These are phyloP conservation scores for Scolopax bukidnonensis DNA, from an alignment of 2,797 vertebrate species.

Conservation along the genomic window DNA sequence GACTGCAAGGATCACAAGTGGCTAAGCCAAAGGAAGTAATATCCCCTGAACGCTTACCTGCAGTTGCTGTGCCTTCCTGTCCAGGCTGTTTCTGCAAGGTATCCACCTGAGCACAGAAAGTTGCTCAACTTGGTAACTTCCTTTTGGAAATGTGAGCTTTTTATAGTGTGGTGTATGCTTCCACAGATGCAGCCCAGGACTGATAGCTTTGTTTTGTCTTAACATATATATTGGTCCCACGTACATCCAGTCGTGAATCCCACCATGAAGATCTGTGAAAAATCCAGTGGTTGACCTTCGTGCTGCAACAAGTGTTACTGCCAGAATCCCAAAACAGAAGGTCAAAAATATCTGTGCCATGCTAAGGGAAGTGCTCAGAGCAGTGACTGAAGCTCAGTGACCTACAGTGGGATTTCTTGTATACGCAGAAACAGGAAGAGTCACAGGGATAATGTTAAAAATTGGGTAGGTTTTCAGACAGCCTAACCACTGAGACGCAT, in stretches of 20 bases:
- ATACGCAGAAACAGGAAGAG: not conserved
- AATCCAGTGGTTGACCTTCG: not conserved
- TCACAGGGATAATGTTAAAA: not conserved
- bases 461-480: not conserved
- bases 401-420: not conserved
- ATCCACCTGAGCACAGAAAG: not conserved
- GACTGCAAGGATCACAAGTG: not conserved
- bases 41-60: not conserved
- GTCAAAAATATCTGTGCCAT: not conserved
- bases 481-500: not conserved
- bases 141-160: not conserved
- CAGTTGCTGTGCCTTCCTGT: not conserved
- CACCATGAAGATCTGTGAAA: not conserved
- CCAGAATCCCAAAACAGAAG: not conserved
- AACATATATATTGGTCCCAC: not conserved
- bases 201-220: not conserved
- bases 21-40: not conserved
- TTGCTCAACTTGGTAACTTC: not conserved
- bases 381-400: not conserved
- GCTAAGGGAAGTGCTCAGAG: not conserved
- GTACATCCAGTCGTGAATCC: not conserved
- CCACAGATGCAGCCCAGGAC: not conserved
- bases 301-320: not conserved
- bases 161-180: not conserved
- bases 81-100: not conserved